These are phyloP conservation scores for Lagodon rhomboides DNA, from an alignment of 2,797 vertebrate genomes.

Conservation along the genomic window DNA sequence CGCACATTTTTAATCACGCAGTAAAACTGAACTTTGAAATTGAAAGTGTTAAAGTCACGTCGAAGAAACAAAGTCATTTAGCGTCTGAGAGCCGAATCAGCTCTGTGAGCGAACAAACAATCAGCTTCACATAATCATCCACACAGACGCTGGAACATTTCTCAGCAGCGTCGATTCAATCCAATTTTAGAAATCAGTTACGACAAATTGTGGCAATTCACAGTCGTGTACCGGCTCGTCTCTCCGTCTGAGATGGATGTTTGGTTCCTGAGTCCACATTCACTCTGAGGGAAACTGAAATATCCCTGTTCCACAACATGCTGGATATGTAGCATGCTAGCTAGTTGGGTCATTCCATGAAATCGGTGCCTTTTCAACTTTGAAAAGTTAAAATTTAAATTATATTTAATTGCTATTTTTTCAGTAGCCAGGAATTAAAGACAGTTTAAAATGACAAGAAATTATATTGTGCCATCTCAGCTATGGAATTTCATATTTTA, in stretches of 20 bases:
- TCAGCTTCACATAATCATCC: constrained; percentile 11
- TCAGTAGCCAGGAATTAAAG: too few relatives aligned
- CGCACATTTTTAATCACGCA: too few relatives aligned
- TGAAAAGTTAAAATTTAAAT: too few relatives aligned
- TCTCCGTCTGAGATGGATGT: background rate
- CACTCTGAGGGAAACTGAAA: constrained; percentile 12
- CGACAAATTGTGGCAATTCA: background rate
- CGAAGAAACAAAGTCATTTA: background rate
- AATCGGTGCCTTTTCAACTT: too few relatives aligned
- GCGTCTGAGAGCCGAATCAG: background rate
- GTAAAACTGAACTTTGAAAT: background rate
- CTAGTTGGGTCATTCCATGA: too few relatives aligned
- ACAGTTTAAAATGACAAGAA: too few relatives aligned
- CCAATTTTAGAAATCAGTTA: background rate
- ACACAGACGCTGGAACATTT: background rate
- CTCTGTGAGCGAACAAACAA: constrained; percentile 1
- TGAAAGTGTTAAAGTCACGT: background rate
- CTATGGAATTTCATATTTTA: too few relatives aligned
- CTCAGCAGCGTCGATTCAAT: background rate
- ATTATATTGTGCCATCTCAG: too few relatives aligned
- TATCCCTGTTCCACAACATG: too few relatives aligned
- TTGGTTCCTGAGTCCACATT: background rate
- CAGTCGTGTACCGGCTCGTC: background rate
- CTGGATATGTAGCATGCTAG: too few relatives aligned
- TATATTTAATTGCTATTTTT: too few relatives aligned